Base-by-base conservation (phyloP, 2,797 vertebrate genomes). In the Chelon labrosus region DNA sequence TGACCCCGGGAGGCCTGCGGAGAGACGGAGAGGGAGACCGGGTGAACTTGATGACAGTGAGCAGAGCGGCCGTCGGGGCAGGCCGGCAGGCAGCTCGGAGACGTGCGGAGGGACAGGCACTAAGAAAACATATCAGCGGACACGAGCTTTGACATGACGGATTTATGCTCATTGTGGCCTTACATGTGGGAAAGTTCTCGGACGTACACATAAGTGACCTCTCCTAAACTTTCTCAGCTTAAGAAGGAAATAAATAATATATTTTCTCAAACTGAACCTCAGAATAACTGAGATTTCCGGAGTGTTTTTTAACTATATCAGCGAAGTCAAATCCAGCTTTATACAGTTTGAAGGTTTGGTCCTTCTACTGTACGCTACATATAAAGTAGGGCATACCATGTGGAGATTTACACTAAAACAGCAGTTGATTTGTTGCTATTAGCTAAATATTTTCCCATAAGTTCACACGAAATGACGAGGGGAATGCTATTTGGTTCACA, bases 1-100 rank as follows among this genome's bases (percentile, higher is more conserved):
- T 89, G 91, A 91, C 89, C 90, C 65, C 0, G 39, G 31, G 76
- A 75, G 90, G 85, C 79, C 84, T 70, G 75, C 63, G 25, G 79
- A 82, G 73, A 80, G 73, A 58, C 65, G 19, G 69, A 66, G 35
- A 51, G 58, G 35, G 67, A 73, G 79, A 54, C 65, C 0, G 78
- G 65, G 4, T 66, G 77, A 82, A 76, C 74, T 70, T 38, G 51
- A 79, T 86, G 89, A 90, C 84, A 81, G 76, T 10, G 62, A 78
- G 72, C 84, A 78, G 77, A 80, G 55, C 77, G 70, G 70, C 49
- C 41, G 65, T 70, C 61, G 20, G 53, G 49, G 72, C 72, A 50
- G 80, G 64, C 73, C n/a, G 61, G 53, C 31, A 10, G 65, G 20
- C 57, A 38, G 61, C 79, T 63, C 50, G 0, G 70, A 79, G 82